These are phyloP conservation scores for Corvus cornix DNA, from an alignment of 2,113 vertebrate species.

Conservation along the genomic window DNA sequence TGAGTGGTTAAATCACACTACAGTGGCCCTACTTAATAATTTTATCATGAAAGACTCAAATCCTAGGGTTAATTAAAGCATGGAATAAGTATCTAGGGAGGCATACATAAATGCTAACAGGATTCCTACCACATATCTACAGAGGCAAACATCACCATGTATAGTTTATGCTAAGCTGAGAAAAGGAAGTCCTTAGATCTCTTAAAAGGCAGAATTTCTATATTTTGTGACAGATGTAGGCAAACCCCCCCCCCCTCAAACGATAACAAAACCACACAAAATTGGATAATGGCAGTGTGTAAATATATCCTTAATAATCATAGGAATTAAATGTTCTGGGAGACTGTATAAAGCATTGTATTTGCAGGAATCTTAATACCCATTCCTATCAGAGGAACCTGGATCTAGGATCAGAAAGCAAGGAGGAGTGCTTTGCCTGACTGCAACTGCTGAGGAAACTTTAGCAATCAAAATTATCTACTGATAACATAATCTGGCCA, in stretches of 20 bases:
- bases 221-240: not conserved
- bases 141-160: not conserved
- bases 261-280: not conserved
- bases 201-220: not conserved
- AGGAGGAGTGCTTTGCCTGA: not conserved
- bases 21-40: constrained; percentile 33
- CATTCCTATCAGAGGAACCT: not conserved
- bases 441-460: not conserved
- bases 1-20: constrained; percentile 9
- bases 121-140: not conserved
- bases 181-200: constrained; percentile 20
- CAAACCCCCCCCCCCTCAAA: not conserved
- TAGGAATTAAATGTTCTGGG: not conserved
- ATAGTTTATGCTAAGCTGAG: not conserved
- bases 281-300: not conserved
- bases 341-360: not conserved
- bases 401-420: not conserved
- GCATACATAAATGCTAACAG: constrained; percentile 39
- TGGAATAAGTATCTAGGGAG: constrained; percentile 38
- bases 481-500: not conserved
- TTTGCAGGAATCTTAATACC: not conserved
- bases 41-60: constrained; percentile 34
- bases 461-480: not conserved
- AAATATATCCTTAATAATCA: not conserved
- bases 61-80: constrained; percentile 53